Conservation (phyloP, 2,888 invertebrate species). For the Papilio protenor region DNA sequence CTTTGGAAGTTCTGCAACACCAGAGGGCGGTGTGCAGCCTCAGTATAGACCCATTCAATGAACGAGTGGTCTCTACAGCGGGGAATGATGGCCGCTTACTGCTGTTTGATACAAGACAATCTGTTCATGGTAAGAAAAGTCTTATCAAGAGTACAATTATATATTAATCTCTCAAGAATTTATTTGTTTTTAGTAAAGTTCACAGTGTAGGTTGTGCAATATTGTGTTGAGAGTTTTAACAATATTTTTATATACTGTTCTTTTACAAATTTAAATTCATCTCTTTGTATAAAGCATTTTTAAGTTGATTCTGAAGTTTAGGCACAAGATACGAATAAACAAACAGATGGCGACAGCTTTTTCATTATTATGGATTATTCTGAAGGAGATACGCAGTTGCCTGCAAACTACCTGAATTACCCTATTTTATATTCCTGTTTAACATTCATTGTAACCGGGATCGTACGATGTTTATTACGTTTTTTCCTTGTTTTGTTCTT, state of each 20-base stretch:
- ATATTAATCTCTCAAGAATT: no score
- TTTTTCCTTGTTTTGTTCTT: background rate
- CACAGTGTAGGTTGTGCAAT: no score
- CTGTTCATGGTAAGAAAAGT: conserved; percentile 76
- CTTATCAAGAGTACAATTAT: background rate
- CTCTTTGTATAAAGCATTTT: background rate
- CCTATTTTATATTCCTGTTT: conserved; percentile 31
- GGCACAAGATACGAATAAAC: background rate
- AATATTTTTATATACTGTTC: background rate
- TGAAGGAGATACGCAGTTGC: background rate
- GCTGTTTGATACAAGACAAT: conserved; percentile 92
- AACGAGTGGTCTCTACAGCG: conserved; percentile 93
- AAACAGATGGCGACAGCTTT: background rate
- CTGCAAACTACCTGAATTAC: background rate
- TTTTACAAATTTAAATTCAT: background rate
- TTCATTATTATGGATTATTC: background rate
- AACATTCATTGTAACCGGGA: conserved; percentile 13
- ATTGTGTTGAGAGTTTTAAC: background rate
- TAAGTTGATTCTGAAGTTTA: background rate
- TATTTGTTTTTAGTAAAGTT: no score
- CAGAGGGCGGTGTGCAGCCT: conserved; percentile 96
- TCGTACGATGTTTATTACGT: conserved; percentile 12
- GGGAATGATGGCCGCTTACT: conserved; percentile 96
- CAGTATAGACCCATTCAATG: conserved; percentile 93
- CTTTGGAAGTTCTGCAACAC: conserved; percentile 91